A percentile compares a stretch with the other conserved stretches of the same genome.
phyloP scores from a whole-genome alignment of 2,797 vertebrate genomes.

The Discoglossus pictus region DNA sequence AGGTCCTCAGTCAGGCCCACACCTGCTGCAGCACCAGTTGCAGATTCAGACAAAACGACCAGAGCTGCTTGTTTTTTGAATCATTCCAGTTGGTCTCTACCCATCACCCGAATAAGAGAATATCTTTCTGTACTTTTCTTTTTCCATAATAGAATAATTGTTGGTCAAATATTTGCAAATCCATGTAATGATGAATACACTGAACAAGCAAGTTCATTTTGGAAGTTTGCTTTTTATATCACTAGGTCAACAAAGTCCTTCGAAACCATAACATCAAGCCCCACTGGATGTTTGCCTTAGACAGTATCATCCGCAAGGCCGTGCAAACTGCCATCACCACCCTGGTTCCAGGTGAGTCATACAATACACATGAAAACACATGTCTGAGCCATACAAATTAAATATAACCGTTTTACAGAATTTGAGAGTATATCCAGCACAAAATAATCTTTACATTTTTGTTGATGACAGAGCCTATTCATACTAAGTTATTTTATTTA shows the following conservation, averaged over 20 bases:
- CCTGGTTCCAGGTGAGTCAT: constrained; percentile 89
- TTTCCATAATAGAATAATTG: neutral
- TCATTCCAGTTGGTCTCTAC: neutral
- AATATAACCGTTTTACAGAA: no score
- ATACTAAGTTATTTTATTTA: no score
- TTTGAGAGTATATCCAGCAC: no score
- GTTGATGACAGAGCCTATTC: no score
- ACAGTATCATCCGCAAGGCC: constrained; percentile 96
- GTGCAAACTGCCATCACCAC: constrained; percentile 97
- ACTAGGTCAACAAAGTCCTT: constrained; percentile 95
- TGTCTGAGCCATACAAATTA: no score
- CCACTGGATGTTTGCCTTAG: constrained; percentile 98
- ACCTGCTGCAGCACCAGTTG: no score
- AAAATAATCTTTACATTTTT: no score
- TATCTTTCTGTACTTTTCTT: neutral
- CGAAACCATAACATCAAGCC: constrained; percentile 98
- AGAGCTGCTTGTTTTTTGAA: no score
- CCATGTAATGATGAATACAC: neutral
- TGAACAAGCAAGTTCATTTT: neutral
- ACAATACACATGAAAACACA: no score
- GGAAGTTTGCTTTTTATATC: constrained; percentile 50
- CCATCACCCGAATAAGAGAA: neutral
- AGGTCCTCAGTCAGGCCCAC: no score
- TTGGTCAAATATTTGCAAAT: neutral
- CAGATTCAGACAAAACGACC: no score